Percentiles rank a stretch among this genome's conserved stretches.
These are phyloP conservation scores for Siniperca obscura DNA, from an alignment of 2,797 vertebrate species.

Conservation along the genomic window DNA sequence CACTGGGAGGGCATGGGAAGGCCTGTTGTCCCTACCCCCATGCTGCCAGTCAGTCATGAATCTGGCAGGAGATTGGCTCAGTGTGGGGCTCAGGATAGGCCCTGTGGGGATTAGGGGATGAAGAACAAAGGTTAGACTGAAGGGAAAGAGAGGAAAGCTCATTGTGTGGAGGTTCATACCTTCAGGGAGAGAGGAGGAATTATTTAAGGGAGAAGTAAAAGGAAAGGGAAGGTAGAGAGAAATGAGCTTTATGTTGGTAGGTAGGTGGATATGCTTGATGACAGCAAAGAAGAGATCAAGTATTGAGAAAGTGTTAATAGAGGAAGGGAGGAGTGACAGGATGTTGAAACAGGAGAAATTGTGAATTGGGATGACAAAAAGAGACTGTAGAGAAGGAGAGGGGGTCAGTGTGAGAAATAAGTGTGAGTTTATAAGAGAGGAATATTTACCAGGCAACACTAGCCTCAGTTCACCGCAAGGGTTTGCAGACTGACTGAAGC, in stretches of 20 bases:
- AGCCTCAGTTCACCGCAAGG: slow-evolving; percentile 32
- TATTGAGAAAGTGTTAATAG: slow-evolving; percentile 46
- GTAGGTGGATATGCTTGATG: slow-evolving; percentile 1
- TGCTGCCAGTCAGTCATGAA: slow-evolving; percentile 28
- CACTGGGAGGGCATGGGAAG: slow-evolving; percentile 33
- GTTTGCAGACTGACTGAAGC: slow-evolving; percentile 13
- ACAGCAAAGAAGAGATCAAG: neutral
- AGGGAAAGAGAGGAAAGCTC: slow-evolving; percentile 25
- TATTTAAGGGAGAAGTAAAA: slow-evolving; percentile 15
- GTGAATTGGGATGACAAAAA: slow-evolving; percentile 39
- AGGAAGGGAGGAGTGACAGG: slow-evolving; percentile 48
- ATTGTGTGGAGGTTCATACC: slow-evolving; percentile 37
- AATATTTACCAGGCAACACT: slow-evolving; percentile 39
- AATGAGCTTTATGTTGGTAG: neutral
- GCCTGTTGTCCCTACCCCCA: slow-evolving; percentile 59
- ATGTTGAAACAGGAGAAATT: slow-evolving; percentile 49
- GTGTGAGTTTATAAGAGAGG: slow-evolving; percentile 17
- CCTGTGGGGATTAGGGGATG: slow-evolving; percentile 61
- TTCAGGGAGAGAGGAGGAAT: slow-evolving; percentile 14
- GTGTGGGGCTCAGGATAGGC: slow-evolving; percentile 54
- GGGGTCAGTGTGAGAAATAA: slow-evolving; percentile 18
- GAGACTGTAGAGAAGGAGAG: slow-evolving; percentile 1
- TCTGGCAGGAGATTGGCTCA: slow-evolving; percentile 68
- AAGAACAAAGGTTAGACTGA: slow-evolving; percentile 52
- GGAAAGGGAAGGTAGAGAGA: neutral